Evolutionary conservation across 1,140 invertebrate species (phyloP), one percentile per base, ranked within the genome.

Genomic region (Elymnias hypermnestra): DNA sequence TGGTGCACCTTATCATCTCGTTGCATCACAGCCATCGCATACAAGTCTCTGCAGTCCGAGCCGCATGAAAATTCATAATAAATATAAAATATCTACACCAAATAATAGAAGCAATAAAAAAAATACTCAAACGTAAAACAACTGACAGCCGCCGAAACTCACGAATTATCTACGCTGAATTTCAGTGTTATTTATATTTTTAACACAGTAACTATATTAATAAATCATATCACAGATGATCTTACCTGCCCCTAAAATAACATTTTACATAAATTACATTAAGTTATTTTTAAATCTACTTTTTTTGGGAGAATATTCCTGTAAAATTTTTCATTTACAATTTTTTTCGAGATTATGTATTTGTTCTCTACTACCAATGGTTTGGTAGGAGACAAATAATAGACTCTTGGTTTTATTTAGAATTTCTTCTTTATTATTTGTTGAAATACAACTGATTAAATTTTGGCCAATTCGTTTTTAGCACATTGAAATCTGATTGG

Each of bases 1-100:
- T 35, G 47, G 41, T 62, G 73, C 78, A 85, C 81, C 81, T 84
- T 84, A 75, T 84, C 77, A 75, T 84, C 76, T 66, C 74, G 81
- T 83, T 84, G 76, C 78, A 83, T 82, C 74, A 76, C 79, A 70
- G 64, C 49, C 69, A 73, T 63, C 46, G 50, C 14, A 53, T 29
- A 49, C 23, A 56, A 76, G 83, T 84, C 66, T 57, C 73, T 83
- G 74, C 51, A 72, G 65, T 69, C 53, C 57, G 33, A 67, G 67
- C 68, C 53, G 81, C 77, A 56, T 78, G 67, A 72, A 83, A 73
- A 62, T 12, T 33, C 25, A 39, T 66, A 35, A 59, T 60, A 57
- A 63, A 53, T 57, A 35, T 66, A n/a, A n/a, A n/a, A 64, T 52
- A 63, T 64, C 64, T 69, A 63, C 60, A 67, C 50, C 56, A 46